Evolutionary conservation across 2,888 invertebrate genomes (phyloP), one percentile per base, ranked within the genome.

Genomic region (Eulithis testata): DNA sequence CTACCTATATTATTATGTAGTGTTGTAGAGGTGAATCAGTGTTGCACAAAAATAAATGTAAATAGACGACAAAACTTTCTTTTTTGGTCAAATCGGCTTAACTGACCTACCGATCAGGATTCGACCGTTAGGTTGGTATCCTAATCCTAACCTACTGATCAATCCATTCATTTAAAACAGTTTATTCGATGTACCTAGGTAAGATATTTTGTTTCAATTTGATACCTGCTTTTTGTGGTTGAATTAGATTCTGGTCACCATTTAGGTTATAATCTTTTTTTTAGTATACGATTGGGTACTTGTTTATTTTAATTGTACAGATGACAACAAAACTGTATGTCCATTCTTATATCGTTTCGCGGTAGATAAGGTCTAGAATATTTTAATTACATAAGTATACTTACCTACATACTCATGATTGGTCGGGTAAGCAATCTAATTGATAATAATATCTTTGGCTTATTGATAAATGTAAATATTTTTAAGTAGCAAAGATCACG

Each of bases 331-430:
- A 40, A 5, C 1, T 40, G 3, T 40, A 40, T 40, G 40, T 40
- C 40, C 6, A 40, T 11, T 40, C 8, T 8, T 8, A 31, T 31
- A 31, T 40, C 2, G 40, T 40, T 40, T 40, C 40, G 40, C 9
- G 8, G 8, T 8, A n/a, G n/a, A n/a, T n/a, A 40, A 40, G 9
- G 40, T 40, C 40, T 40, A 40, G 9, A 40, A 40, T 40, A 40
- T 40, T 8, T 40, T 40, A 9, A 9, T 11, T 5, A 40, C 9
- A 40, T 40, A 40, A 40, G 8, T 9, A 40, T 40, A 40, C 8
- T 11, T 51, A 31, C 31, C n/a, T 0, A 14, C 47, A 44, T 56
- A 36, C 12, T 79, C 69, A 72, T 73, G 64, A 70, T 70, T 70
- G 67, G 72, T 53, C 60, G 54, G 49, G 36, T 58, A 50, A 50